Base-by-base conservation (phyloP, 2,113 vertebrate genomes). In the Sprattus sprattus region DNA sequence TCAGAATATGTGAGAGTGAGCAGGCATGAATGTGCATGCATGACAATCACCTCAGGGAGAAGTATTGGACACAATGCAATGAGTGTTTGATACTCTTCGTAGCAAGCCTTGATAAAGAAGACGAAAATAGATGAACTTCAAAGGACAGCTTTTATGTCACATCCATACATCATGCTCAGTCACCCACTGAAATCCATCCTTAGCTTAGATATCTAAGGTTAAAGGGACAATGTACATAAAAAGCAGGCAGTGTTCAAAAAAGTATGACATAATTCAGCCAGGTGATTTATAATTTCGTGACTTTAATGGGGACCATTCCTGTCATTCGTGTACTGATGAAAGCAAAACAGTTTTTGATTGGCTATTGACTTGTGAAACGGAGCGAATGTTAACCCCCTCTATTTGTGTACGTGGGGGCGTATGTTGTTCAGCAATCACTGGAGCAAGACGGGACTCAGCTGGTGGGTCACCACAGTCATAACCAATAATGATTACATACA, bases 401-500 rank as follows among this genome's bases (percentile, higher is more conserved):
- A 45, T 89, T 85, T 88, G 46, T 88, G 32, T 67, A 75, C 67
- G 83, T 86, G 81, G 67, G 49, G 54, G 71, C 49, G 87, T 88
- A 84, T 88, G 89, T 78, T 89, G 82, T 85, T 84, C 81, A 94
- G 93, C 93, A 94, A 94, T 92, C 94, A 93, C 87, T 94, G 91
- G 93, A 94, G 94, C 94, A 94, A 91, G 92, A 92, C 94, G 93
- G 94, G 94, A 94, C 95, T 92, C 94, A 94, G 94, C 94, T 95
- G 95, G 93, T 92, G 91, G 94, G 93, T 93, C 94, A 94, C 91
- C 87, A 88, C 92, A 94, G 93, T 94, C 93, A 94, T 91, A 93
- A 91, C 92, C 94, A 95, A 95, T 95, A 95, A 95, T 93, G 93
- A 94, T 95, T 94, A 95, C 92, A 91, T 92, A 92, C 88, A 92